Evolutionary conservation across 2,797 vertebrate species (phyloP), one percentile per base, ranked within the genome.

Genomic region (Esox lucius): DNA sequence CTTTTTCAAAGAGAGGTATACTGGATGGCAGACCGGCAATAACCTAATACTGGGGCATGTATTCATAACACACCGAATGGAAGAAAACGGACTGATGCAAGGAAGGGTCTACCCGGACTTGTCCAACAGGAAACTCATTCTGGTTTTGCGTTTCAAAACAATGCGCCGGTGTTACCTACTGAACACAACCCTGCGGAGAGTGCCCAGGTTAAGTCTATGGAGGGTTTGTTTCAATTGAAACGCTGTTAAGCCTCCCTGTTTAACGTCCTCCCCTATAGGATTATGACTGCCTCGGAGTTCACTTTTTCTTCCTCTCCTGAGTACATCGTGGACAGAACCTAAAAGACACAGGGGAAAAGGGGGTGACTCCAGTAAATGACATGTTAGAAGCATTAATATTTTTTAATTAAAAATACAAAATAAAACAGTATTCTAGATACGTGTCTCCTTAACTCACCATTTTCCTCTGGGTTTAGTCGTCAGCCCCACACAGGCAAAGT

Each of bases 381-480:
- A 59, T 22, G 56, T n/a, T 8, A 5, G 19, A 7, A 24, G 22
- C 19, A 59, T 0, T 5, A 8, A 7, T 22, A 3, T 13, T 46
- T 46, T n/a, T n/a, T n/a, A n/a, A 4, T n/a, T 1, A 22, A 59
- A 7, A 22, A 24, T 59, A 1, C 5, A 3, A 68, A 39, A 2
- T 5, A 61, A 46, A 28, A 67, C 48, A 42, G 13, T 39, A 74
- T 72, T 75, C 67, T 62, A 64, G 8, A 13, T 39, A 31, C 48
- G 24, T 75, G 66, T 77, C 67, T 65, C 53, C 28, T 42, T 28
- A 5, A 83, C 95, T 94, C 81, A 96, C 95, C 95, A 96, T 92
- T 96, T 96, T 76, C 95, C 95, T 85, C 95, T 93, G 74, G 95
- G 95, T 74, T 96, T 96, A 82, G 95, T 96, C 24, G 95, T 95